Conservation (phyloP, 2,888 invertebrate genomes). For the Agapetus fuscipes region DNA sequence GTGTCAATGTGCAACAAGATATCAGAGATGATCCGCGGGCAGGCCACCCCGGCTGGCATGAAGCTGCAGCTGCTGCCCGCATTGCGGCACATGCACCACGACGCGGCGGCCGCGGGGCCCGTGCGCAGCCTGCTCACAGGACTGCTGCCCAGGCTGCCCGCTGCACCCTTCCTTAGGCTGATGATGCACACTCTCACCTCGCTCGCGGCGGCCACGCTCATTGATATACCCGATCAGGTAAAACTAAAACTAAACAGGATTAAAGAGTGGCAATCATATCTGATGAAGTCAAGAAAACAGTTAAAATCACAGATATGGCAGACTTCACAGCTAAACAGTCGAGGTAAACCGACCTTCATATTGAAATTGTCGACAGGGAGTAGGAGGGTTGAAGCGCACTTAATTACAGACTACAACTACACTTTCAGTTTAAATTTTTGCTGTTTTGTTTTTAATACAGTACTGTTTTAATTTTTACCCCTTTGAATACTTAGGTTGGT, state of each 20-base stretch:
- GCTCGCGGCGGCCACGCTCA: conserved; percentile 78
- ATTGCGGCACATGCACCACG: conserved; percentile 89
- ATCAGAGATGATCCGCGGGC: conserved; percentile 88
- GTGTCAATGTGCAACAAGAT: conserved; percentile 93
- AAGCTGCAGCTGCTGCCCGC: conserved; percentile 86
- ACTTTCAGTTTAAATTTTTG: too few species aligned
- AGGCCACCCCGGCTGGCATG: conserved; percentile 86
- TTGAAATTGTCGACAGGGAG: too few species aligned
- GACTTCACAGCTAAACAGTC: too few species aligned
- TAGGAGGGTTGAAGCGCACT: too few species aligned
- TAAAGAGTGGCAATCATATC: conserved; percentile 20
- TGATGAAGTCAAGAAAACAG: neutral
- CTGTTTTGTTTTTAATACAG: too few species aligned
- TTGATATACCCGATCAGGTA: conserved; percentile 86
- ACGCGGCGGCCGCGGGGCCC: conserved; percentile 60
- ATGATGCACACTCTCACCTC: conserved; percentile 77
- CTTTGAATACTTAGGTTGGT: too few species aligned
- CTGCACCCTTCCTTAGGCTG: conserved; percentile 35
- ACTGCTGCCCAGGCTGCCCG: conserved; percentile 37
- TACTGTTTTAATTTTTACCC: too few species aligned
- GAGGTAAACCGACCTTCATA: too few species aligned
- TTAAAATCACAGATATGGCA: too few species aligned
- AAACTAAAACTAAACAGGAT: conserved; percentile 27
- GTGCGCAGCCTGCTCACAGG: conserved; percentile 43
- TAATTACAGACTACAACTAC: too few species aligned